phyloP scores from a whole-genome alignment of 2,113 vertebrate species.

The Bufo bufo region DNA sequence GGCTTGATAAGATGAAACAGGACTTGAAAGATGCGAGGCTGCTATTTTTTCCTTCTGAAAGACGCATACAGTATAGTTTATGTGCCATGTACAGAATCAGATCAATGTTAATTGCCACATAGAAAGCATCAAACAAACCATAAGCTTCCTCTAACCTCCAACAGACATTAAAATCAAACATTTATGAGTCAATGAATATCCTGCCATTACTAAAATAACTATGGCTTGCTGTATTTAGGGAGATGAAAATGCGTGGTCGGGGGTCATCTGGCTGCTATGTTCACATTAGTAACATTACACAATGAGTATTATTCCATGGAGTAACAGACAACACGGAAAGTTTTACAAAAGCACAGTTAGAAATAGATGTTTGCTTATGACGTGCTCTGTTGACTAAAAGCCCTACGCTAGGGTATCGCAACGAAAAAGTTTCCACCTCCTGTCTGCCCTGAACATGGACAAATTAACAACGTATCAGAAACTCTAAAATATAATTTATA shows the following conservation, averaged over 20 bases:
- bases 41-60: not conserved
- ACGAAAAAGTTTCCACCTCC: not conserved
- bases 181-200: slow-evolving; percentile 10
- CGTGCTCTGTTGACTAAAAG: not conserved
- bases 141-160: not conserved
- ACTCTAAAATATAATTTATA: too few relatives aligned
- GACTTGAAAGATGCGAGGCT: not conserved
- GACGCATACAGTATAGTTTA: not conserved
- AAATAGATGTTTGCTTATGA: not conserved
- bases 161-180: not conserved
- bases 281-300: not conserved
- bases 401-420: not conserved
- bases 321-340: not conserved
- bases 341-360: not conserved
- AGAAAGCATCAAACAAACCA: not conserved
- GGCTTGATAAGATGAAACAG: not conserved
- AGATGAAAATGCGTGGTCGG: not conserved
- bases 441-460: not conserved
- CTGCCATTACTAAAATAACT: not conserved
- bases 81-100: not conserved
- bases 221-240: not conserved
- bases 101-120: not conserved
- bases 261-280: not conserved
- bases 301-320: not conserved
- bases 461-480: not conserved